Evolutionary conservation across 2,888 invertebrate species (phyloP).

Genomic region (Cerastis rubricosa): DNA sequence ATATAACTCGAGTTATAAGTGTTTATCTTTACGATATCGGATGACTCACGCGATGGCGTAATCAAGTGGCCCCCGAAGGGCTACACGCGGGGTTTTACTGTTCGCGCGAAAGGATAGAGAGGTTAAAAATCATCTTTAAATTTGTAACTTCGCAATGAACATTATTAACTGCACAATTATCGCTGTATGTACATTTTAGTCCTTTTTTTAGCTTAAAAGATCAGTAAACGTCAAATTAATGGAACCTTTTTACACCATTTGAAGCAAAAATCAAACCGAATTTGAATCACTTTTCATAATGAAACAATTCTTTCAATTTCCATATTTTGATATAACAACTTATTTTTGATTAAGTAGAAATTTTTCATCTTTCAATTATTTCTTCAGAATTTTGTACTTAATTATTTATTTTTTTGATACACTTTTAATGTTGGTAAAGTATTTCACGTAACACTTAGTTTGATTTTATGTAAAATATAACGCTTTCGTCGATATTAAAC

Average conservation of each 20-base stretch:
- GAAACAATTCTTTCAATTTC: background rate
- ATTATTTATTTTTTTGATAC: background rate
- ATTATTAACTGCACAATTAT: constrained; percentile 36
- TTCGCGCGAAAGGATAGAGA: too few species aligned
- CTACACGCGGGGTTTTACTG: too few species aligned
- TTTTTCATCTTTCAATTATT: background rate
- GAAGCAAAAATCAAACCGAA: background rate
- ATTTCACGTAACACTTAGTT: background rate
- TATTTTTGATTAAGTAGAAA: background rate
- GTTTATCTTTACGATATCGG: too few species aligned
- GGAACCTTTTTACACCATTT: background rate
- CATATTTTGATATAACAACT: background rate
- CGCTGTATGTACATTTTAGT: background rate
- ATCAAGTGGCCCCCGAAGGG: too few species aligned
- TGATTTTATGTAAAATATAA: background rate
- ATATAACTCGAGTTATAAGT: too few species aligned
- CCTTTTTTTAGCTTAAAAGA: background rate
- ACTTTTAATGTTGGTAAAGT: background rate
- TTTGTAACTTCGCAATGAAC: constrained; percentile 23
- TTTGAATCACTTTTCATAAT: background rate
- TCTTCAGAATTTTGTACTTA: background rate
- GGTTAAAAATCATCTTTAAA: constrained; percentile 64
- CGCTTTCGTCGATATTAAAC: background rate
- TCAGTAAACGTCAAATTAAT: background rate
- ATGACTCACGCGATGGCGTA: too few species aligned